Conservation (phyloP, 2,888 invertebrate genomes). For the Acanthococcus lagerstroemiae region DNA sequence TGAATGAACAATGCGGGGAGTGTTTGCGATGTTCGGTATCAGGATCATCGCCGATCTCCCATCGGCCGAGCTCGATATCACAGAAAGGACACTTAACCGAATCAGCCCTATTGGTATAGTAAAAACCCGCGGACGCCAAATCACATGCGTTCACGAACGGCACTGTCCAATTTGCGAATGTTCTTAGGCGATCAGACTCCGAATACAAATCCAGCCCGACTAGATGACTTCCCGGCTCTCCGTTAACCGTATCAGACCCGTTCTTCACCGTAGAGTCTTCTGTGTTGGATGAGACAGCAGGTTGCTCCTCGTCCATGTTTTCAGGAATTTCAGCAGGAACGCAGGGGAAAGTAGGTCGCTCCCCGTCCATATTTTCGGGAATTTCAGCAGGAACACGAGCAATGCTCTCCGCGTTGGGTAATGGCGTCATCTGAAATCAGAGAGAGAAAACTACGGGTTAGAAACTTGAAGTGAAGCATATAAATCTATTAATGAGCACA, state of each 20-base stretch:
- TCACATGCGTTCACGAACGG: conserved; percentile 50
- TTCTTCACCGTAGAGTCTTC: background rate
- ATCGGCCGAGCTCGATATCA: conserved; percentile 55
- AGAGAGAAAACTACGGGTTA: background rate
- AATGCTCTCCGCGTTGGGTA: conserved; percentile 10
- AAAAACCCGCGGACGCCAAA: conserved; percentile 75
- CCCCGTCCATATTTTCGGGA: background rate
- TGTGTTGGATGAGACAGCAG: background rate
- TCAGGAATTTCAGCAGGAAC: too few relatives aligned
- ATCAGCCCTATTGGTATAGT: conserved; percentile 55
- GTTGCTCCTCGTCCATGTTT: background rate
- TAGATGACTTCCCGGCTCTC: background rate
- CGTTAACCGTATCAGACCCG: background rate
- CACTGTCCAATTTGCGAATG: conserved; percentile 66
- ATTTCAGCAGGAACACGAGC: background rate
- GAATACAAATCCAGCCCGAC: conserved; percentile 12
- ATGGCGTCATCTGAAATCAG: conserved; percentile 17
- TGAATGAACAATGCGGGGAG: conserved; percentile 48
- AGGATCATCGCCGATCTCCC: conserved; percentile 58
- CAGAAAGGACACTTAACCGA: conserved; percentile 75
- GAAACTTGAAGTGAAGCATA: background rate
- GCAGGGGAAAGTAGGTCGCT: background rate
- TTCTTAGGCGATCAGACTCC: conserved; percentile 47
- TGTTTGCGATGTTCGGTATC: conserved; percentile 55
- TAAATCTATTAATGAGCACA: too few relatives aligned